Evolutionary conservation across 2,797 vertebrate species (phyloP).

Genomic region (Trachurus trachurus): DNA sequence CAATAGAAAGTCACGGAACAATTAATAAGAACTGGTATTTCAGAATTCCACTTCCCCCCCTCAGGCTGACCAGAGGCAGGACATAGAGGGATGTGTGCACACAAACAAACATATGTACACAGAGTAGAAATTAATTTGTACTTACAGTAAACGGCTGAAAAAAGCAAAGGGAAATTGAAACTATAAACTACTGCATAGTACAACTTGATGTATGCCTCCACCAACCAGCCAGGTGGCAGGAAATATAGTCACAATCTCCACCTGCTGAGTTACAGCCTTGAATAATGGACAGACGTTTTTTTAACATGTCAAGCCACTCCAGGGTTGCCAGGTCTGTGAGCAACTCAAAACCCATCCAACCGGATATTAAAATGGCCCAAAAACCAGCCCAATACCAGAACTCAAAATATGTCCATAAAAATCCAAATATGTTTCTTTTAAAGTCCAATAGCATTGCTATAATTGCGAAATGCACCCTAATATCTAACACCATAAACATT

Average conservation of each 20-base stretch:
- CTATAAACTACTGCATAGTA: not conserved
- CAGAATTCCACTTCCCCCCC: not conserved
- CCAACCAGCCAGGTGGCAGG: not conserved
- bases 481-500: too few species aligned
- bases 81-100: not conserved
- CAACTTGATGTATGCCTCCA: not conserved
- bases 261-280: not conserved
- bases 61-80: conserved; percentile 11
- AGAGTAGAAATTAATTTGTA: not conserved
- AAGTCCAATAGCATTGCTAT: too few species aligned
- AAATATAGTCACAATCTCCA: not conserved
- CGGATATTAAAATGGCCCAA: too few species aligned
- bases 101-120: not conserved
- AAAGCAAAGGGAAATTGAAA: not conserved
- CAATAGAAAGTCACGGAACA: conserved; percentile 31
- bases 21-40: too few species aligned
- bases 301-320: too few species aligned
- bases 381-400: too few species aligned
- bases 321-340: too few species aligned
- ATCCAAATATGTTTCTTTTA: too few species aligned
- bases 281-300: not conserved
- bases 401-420: too few species aligned
- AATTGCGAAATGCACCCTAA: too few species aligned
- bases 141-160: not conserved
- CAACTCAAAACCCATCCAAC: too few species aligned